A percentile compares a stretch with the other conserved stretches of the same genome.
Evolutionary conservation across 1,140 invertebrate species (phyloP).

Genomic region (Tribolium madens): DNA sequence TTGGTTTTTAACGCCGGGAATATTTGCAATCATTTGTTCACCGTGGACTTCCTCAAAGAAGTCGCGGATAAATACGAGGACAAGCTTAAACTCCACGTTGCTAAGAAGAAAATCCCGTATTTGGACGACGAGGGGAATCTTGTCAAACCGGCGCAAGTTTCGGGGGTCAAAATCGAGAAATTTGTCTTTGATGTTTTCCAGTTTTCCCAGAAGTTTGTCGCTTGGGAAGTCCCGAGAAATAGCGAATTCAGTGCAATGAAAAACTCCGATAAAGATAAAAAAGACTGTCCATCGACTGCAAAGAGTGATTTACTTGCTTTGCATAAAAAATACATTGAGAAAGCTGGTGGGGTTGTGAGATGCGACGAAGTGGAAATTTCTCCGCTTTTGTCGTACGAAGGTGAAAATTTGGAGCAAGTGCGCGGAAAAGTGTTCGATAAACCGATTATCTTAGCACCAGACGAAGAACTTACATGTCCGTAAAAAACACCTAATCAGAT

Average conservation of each 20-base stretch:
- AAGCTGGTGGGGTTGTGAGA: conserved; percentile 84
- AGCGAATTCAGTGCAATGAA: conserved; percentile 98
- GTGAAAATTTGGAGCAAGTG: conserved; percentile 79
- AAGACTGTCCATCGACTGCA: conserved; percentile 92
- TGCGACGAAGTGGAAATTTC: conserved; percentile 90
- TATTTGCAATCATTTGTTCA: conserved; percentile 99
- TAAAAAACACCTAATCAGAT: not conserved
- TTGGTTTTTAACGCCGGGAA: conserved; percentile 95
- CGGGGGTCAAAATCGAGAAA: conserved; percentile 99
- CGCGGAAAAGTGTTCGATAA: conserved; percentile 55
- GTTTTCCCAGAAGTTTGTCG: conserved; percentile 90
- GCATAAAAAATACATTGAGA: conserved; percentile 85
- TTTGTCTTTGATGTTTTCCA: conserved; percentile 99
- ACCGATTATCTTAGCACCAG: conserved; percentile 18
- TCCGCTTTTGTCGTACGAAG: conserved; percentile 90
- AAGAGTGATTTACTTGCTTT: conserved; percentile 82
- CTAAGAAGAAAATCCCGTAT: conserved; percentile 97
- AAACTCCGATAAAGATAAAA: conserved; percentile 87
- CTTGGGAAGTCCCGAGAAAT: conserved; percentile 92
- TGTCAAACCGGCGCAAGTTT: conserved; percentile 83
- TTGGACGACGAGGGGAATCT: conserved; percentile 80
- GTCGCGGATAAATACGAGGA: conserved; percentile 75
- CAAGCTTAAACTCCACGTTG: conserved; percentile 90
- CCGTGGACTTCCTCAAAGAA: conserved; percentile 83
- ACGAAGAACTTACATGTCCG: not conserved